phyloP scores from a whole-genome alignment of 2,888 invertebrate genomes.

The Strigamia crassipes region DNA sequence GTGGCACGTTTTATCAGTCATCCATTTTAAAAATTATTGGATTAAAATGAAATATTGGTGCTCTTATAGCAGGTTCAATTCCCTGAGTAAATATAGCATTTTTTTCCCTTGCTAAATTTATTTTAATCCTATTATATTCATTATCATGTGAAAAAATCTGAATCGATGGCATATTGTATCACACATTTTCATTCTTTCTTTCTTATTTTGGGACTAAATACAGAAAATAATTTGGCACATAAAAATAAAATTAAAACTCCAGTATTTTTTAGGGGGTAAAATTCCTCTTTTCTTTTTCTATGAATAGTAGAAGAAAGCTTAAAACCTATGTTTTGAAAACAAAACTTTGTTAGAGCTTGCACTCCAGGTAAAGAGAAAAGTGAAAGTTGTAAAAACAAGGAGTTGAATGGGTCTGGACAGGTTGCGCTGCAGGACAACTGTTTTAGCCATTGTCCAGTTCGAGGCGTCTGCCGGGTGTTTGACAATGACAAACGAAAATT shows the following conservation, averaged over 20 bases:
- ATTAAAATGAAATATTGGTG: constrained; percentile 42
- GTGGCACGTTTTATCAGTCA: constrained; percentile 40
- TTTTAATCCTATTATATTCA: constrained; percentile 37
- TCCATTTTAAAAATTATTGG: constrained; percentile 35
- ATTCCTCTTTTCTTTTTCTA: background rate
- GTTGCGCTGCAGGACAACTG: constrained; percentile 31
- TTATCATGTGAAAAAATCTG: constrained; percentile 37
- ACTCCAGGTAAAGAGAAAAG: constrained; percentile 38
- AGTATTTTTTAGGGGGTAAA: too few relatives aligned
- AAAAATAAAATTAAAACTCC: background rate
- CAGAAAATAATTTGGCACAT: background rate
- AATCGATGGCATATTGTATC: constrained; percentile 33
- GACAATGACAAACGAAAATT: constrained; percentile 46
- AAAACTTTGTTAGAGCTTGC: background rate
- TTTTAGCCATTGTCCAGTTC: constrained; percentile 36
- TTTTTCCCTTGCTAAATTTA: background rate
- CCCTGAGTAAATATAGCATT: constrained; percentile 30
- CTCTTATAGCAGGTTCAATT: constrained; percentile 38
- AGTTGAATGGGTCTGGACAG: constrained; percentile 23
- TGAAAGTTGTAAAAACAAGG: constrained; percentile 30
- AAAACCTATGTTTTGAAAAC: constrained; percentile 26
- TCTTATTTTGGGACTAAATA: background rate
- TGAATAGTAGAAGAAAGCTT: constrained; percentile 8
- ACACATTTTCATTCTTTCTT: background rate
- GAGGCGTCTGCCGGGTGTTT: constrained; percentile 29